A percentile compares a stretch with the other conserved stretches of the same genome.
phyloP scores from a whole-genome alignment of 2,888 invertebrate genomes.

The Axea sp. region DNA sequence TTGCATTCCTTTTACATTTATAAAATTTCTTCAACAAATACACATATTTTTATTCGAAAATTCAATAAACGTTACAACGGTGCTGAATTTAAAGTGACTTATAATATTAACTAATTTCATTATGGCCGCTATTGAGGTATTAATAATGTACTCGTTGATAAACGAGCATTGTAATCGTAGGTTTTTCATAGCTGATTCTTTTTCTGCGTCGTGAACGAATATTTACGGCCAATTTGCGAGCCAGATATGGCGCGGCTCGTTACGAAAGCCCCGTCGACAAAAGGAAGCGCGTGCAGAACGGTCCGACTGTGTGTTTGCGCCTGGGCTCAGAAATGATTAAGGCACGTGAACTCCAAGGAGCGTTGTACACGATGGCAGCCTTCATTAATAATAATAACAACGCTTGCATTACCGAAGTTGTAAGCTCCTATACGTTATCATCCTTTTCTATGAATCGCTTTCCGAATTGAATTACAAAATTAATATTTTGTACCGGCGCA shows the following conservation, averaged over 20 bases:
- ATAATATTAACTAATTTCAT: constrained; percentile 29
- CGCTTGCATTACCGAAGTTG: constrained; percentile 31
- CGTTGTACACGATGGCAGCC: constrained; percentile 47
- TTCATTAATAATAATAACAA: constrained; percentile 60
- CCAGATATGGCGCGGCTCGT: constrained; percentile 67
- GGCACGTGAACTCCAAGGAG: constrained; percentile 43
- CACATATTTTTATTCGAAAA: too few species aligned
- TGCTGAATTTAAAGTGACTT: constrained; percentile 7
- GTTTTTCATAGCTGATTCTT: constrained; percentile 46
- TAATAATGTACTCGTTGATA: constrained; percentile 33
- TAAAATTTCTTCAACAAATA: too few species aligned
- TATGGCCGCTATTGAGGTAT: constrained; percentile 16
- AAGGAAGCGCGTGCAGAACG: constrained; percentile 66
- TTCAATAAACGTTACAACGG: too few species aligned
- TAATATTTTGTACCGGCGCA: constrained; percentile 34
- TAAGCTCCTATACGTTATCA: constrained; percentile 30
- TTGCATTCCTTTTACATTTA: too few species aligned
- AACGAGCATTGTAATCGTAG: constrained; percentile 48
- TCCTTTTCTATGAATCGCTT: constrained; percentile 34
- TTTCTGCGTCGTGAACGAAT: constrained; percentile 59
- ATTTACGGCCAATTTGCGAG: constrained; percentile 70
- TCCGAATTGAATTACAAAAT: constrained; percentile 44
- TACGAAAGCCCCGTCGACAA: constrained; percentile 68
- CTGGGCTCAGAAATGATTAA: constrained; percentile 62
- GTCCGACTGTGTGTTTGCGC: constrained; percentile 63